Evolutionary conservation across 1,140 invertebrate species (phyloP).

Genomic region (Cydia fagiglandana): DNA sequence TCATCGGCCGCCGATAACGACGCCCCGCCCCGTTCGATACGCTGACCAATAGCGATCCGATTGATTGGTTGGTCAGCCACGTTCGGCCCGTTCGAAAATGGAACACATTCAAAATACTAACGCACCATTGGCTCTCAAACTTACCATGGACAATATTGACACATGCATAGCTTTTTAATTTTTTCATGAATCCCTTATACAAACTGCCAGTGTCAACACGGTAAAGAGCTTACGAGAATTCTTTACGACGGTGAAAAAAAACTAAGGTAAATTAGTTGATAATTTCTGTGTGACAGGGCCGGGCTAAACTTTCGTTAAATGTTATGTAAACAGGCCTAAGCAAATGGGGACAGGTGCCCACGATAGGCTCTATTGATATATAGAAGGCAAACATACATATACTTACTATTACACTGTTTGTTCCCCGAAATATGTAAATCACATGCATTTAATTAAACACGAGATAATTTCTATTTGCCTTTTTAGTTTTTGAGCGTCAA

Average conservation of each 20-base stretch:
- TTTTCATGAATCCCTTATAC: slow-evolving; percentile 40
- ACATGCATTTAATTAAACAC: slow-evolving; percentile 74
- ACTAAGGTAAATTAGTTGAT: slow-evolving; percentile 76
- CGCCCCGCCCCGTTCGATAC: slow-evolving; percentile 57
- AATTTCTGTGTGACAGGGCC: slow-evolving; percentile 71
- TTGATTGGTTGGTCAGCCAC: slow-evolving; percentile 64
- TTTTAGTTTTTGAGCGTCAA: slow-evolving; percentile 46
- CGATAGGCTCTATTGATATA: slow-evolving; percentile 71
- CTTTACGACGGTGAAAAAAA: slow-evolving; percentile 67
- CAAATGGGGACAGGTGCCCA: slow-evolving; percentile 75
- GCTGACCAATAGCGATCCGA: slow-evolving; percentile 58
- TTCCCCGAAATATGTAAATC: slow-evolving; percentile 67
- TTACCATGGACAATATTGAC: slow-evolving; percentile 49
- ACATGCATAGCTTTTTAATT: slow-evolving; percentile 45
- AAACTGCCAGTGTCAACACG: slow-evolving; percentile 53
- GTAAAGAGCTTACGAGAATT: slow-evolving; percentile 66
- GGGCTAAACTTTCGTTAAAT: slow-evolving; percentile 74
- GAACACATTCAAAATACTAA: slow-evolving; percentile 22
- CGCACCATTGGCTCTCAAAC: slow-evolving; percentile 9
- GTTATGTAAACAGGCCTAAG: slow-evolving; percentile 73
- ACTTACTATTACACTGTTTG: slow-evolving; percentile 45
- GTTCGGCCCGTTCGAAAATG: slow-evolving; percentile 48
- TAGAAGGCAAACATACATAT: slow-evolving; percentile 55
- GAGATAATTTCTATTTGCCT: slow-evolving; percentile 73
- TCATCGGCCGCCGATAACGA: slow-evolving; percentile 63